phyloP scores from a whole-genome alignment of 1,140 invertebrate species.

The Riptortus pedestris region DNA sequence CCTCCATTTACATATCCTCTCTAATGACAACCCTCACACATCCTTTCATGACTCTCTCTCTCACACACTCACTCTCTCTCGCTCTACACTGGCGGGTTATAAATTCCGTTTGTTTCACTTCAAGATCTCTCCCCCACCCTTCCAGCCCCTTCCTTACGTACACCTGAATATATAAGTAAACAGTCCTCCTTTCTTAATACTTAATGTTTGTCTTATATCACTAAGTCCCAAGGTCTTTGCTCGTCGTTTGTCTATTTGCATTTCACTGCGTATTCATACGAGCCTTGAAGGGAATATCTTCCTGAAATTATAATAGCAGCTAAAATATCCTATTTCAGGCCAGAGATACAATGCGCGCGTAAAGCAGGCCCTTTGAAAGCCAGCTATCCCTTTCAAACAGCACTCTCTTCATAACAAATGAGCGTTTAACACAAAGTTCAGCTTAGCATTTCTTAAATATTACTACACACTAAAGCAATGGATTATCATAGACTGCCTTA shows the following conservation, averaged over 20 bases:
- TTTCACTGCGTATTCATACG: neutral
- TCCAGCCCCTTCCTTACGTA: neutral
- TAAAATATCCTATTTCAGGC: too few species aligned
- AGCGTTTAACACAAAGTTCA: too few species aligned
- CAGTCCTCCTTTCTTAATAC: neutral
- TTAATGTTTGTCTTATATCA: neutral
- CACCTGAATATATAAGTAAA: neutral
- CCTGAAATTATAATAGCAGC: neutral
- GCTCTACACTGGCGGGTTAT: neutral
- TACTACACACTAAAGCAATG: too few species aligned
- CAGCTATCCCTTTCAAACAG: too few species aligned
- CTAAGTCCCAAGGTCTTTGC: neutral
- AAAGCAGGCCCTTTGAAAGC: too few species aligned
- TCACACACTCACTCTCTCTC: neutral
- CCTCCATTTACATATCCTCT: conserved; percentile 12
- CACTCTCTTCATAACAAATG: too few species aligned
- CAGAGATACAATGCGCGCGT: too few species aligned
- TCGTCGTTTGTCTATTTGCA: neutral
- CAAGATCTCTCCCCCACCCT: neutral
- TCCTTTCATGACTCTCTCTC: neutral
- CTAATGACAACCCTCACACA: conserved; percentile 11
- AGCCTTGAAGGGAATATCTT: neutral
- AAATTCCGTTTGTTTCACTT: conserved; percentile 10
- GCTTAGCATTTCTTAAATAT: too few species aligned
- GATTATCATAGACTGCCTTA: too few species aligned